phyloP scores from a whole-genome alignment of 2,888 invertebrate species.

The Ornithoptera priamus region DNA sequence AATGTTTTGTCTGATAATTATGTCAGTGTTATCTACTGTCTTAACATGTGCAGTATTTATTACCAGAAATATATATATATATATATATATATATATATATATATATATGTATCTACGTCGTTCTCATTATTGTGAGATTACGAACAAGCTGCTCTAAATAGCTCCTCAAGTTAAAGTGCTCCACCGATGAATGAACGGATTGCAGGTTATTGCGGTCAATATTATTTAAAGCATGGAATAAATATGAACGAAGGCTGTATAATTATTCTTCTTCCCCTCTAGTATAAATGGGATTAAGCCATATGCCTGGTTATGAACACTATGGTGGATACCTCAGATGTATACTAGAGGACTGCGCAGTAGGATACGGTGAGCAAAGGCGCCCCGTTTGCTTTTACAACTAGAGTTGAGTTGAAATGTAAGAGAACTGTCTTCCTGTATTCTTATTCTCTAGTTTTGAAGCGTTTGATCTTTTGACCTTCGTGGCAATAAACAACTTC shows the following conservation, averaged over 20 bases:
- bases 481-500: too few species aligned
- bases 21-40: not conserved
- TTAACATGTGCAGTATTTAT: not conserved
- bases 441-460: too few species aligned
- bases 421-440: too few species aligned
- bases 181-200: not conserved
- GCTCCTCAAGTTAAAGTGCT: not conserved
- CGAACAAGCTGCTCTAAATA: not conserved
- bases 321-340: too few species aligned
- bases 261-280: not conserved
- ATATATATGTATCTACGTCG: not conserved
- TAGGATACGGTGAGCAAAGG: too few species aligned
- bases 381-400: too few species aligned
- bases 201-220: not conserved
- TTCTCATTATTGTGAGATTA: not conserved
- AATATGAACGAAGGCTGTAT: not conserved
- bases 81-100: too few species aligned
- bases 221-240: not conserved
- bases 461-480: too few species aligned
- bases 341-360: too few species aligned
- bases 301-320: not conserved
- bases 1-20: too few species aligned
- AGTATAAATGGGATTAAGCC: not conserved
- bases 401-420: too few species aligned
- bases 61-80: not conserved